phyloP scores from a whole-genome alignment of 1,140 invertebrate genomes.

The Hypothenemus hampei region DNA sequence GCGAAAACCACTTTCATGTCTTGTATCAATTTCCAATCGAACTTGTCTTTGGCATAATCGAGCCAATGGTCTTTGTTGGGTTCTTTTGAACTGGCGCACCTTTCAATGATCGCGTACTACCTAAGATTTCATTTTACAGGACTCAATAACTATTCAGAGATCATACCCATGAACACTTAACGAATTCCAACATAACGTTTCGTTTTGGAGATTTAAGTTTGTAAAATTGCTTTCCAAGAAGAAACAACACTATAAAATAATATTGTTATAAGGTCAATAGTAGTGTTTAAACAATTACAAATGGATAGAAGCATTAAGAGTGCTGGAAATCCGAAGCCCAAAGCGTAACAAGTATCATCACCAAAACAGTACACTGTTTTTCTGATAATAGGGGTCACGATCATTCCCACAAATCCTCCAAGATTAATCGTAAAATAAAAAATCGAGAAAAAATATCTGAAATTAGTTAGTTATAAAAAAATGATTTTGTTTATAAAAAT shows the following conservation, averaged over 20 bases:
- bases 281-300: conserved; percentile 44
- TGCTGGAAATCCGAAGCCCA: conserved; percentile 75
- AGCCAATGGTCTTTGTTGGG: conserved; percentile 57
- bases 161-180: conserved; percentile 61
- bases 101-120: conserved; percentile 33
- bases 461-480: too few species aligned
- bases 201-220: conserved; percentile 62
- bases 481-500: too few species aligned
- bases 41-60: conserved; percentile 61
- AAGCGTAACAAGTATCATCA: conserved; percentile 67
- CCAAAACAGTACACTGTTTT: conserved; percentile 67
- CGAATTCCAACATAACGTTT: conserved; percentile 63
- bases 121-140: conserved; percentile 22
- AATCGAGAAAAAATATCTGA: conserved; percentile 62
- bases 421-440: conserved; percentile 80
- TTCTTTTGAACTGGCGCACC: conserved; percentile 1
- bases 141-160: too few species aligned
- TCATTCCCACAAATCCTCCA: conserved; percentile 68
- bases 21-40: conserved; percentile 50
- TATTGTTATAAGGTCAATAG: not conserved
- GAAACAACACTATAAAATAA: conserved; percentile 59
- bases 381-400: conserved; percentile 67
- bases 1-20: conserved; percentile 51
- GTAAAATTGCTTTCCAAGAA: conserved; percentile 63
- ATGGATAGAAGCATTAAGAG: conserved; percentile 61